phyloP scores from a whole-genome alignment of 1,140 invertebrate species.

The Pteromalus puparum region DNA sequence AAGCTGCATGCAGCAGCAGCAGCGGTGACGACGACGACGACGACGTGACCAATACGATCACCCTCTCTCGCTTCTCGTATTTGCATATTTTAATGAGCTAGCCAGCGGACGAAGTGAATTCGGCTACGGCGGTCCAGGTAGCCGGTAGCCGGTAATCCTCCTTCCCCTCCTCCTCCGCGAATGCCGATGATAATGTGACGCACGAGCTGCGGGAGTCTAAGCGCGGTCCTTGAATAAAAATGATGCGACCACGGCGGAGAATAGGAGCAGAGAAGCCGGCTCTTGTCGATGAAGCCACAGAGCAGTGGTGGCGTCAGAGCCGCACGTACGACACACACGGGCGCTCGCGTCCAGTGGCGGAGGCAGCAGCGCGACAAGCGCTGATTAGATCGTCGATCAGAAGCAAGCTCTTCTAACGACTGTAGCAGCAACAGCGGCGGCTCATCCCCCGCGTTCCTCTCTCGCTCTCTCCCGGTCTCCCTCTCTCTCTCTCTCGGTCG shows the following conservation, averaged over 20 bases:
- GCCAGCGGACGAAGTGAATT: slow-evolving; percentile 60
- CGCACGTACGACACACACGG: not conserved
- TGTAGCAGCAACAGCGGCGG: not conserved
- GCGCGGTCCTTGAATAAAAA: slow-evolving; percentile 36
- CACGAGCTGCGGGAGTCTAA: slow-evolving; percentile 41
- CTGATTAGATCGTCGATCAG: slow-evolving; percentile 50
- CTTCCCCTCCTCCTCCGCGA: slow-evolving; percentile 59
- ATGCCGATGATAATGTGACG: slow-evolving; percentile 70
- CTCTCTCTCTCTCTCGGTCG: slow-evolving; percentile 32
- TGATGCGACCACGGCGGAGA: not conserved
- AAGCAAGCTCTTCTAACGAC: slow-evolving; percentile 35
- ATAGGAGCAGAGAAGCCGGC: not conserved
- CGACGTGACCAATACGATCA: not conserved
- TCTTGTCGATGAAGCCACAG: not conserved
- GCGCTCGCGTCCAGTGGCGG: not conserved
- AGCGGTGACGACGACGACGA: slow-evolving; percentile 28
- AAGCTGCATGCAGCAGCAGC: slow-evolving; percentile 26
- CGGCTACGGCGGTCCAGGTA: slow-evolving; percentile 55
- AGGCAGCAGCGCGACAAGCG: slow-evolving; percentile 15
- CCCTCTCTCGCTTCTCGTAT: slow-evolving; percentile 60
- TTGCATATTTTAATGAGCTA: slow-evolving; percentile 76
- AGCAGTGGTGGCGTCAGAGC: not conserved
- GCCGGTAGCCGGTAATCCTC: slow-evolving; percentile 57
- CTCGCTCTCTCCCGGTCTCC: not conserved
- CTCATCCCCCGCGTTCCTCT: no score